Base-by-base conservation (phyloP, 2,888 invertebrate species). In the Caenorhabditis afra region DNA sequence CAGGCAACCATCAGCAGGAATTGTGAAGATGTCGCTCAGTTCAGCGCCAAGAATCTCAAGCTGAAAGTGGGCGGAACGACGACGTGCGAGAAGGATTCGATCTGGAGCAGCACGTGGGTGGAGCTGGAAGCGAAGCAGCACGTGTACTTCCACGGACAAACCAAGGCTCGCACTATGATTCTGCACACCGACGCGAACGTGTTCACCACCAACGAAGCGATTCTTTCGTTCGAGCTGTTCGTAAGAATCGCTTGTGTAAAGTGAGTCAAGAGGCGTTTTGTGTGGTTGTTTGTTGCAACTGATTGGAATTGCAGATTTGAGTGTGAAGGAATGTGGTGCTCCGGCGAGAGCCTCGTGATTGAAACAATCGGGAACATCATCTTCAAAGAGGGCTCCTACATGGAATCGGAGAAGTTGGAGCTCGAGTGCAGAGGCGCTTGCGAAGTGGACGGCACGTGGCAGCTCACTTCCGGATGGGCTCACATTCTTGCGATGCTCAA, bases 11-110 rank as follows among this genome's bases (percentile, higher is more conserved):
- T 83, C 18, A 64, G 44, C 2, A 52, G 78, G 22, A 77, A 84
- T 59, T 85, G 85, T 53, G 84, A 83, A 45, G 85, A 85, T 53
- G 57, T 74, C 5, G 85, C 85, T 14, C 85, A 85, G 47, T 83
- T 85, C 55, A 49, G 50, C 7, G 81, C 83, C 0, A 78, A 82
- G 22, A 68, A 68, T 22, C 61, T 85, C 44, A 79, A 79, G 53
- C 22, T 84, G 18, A 82, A 83, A 52, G 79, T 83, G 11, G 57
- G 75, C 7, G 80, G 80, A 14, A 39, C 29, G 0, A 47, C 81
- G 0, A 73, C 47, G 1, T 77, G 83, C 4, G 85, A 85, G 39
- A 70, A 71, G 22, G 85, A 84, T 61, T 85, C 85, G 0, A 85
- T 85, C 41, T 85, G 83, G 83, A 74, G 59, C 29, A 80, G 81